A percentile compares a stretch with the other conserved stretches of the same genome.
These are phyloP conservation scores for Rhincodon typus DNA, from an alignment of 2,797 vertebrate species.

Conservation along the genomic window DNA sequence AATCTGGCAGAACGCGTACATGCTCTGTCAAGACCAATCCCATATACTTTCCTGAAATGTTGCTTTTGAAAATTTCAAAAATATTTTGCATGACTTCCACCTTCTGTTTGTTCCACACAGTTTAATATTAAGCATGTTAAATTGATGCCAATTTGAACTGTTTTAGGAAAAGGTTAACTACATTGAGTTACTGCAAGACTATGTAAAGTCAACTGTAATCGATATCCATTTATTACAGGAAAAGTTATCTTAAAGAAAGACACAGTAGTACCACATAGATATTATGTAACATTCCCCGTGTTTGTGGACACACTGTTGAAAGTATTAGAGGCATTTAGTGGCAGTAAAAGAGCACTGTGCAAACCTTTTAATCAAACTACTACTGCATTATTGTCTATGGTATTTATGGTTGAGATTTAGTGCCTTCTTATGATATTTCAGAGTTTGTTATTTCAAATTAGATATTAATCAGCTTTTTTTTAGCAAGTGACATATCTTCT, in stretches of 20 bases:
- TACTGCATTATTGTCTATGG: background rate
- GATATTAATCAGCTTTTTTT: too few relatives aligned
- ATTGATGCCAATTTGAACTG: background rate
- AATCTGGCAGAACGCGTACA: background rate
- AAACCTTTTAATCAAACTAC: background rate
- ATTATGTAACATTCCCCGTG: background rate
- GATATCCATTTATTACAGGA: background rate
- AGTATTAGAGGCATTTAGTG: background rate
- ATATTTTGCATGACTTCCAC: background rate
- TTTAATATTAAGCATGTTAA: background rate
- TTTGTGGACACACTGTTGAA: too few relatives aligned
- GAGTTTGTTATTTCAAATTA: too few relatives aligned
- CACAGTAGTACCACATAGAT: too few relatives aligned
- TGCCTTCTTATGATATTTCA: background rate
- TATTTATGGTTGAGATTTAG: background rate
- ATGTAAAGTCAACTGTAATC: background rate
- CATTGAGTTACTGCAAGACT: background rate
- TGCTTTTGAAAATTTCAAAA: background rate
- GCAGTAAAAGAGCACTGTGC: background rate
- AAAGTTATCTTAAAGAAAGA: background rate
- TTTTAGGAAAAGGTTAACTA: background rate
- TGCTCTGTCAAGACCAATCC: background rate
- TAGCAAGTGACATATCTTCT: too few relatives aligned
- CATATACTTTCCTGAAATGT: background rate
- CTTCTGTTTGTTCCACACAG: background rate